A percentile compares a stretch with the other conserved stretches of the same genome.
Conservation (phyloP, 2,113 vertebrate genomes). For the Mugil cephalus region DNA sequence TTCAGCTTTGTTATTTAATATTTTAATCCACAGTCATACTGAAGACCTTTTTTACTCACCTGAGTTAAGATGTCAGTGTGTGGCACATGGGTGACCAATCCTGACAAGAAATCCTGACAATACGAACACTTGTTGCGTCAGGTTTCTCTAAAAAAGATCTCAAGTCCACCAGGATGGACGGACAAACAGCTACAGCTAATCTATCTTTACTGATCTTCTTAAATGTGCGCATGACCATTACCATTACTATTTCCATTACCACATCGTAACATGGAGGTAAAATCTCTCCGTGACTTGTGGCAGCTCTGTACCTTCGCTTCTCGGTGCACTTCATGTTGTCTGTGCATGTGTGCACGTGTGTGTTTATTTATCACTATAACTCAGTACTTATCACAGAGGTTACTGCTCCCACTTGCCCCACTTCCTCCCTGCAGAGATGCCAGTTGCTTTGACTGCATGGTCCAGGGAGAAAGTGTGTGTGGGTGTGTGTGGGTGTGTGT, state of each 20-base stretch:
- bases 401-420: background rate
- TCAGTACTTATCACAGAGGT: constrained; percentile 13
- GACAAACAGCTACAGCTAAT: too few relatives aligned
- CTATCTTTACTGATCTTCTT: too few relatives aligned
- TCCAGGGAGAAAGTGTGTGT: constrained; percentile 23
- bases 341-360: background rate
- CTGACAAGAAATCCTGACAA: background rate
- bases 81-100: too few relatives aligned
- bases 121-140: too few relatives aligned
- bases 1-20: too few relatives aligned
- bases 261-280: background rate
- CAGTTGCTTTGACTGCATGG: constrained; percentile 49
- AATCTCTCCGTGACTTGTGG: background rate
- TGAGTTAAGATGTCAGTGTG: too few relatives aligned
- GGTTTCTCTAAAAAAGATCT: background rate
- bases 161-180: background rate
- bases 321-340: background rate
- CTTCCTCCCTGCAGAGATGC: constrained; percentile 55
- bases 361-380: constrained; percentile 1
- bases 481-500: constrained; percentile 30
- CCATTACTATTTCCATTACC: too few relatives aligned
- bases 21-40: too few relatives aligned
- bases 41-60: too few relatives aligned
- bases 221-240: too few relatives aligned
- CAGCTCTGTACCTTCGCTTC: background rate